Evolutionary conservation across 2,113 vertebrate genomes (phyloP).

Genomic region (Picathartes gymnocephalus): DNA sequence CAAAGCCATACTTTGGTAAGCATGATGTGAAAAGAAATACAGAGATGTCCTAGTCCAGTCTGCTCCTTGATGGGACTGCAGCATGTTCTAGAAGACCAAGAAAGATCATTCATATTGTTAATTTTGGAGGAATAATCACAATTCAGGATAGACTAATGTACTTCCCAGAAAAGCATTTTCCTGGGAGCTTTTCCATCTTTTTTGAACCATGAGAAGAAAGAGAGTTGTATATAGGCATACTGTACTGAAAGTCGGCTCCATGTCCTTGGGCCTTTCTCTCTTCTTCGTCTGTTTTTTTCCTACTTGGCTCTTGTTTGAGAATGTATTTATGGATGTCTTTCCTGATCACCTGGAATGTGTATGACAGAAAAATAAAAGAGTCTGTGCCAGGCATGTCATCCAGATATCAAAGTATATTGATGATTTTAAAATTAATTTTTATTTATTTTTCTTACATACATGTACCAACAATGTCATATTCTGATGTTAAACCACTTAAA

Average conservation of each 20-base stretch:
- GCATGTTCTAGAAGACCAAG: not conserved
- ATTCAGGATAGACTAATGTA: not conserved
- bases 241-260: not conserved
- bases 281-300: not conserved
- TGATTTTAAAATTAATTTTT: not conserved
- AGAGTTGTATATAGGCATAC: no score
- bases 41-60: not conserved
- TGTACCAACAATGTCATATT: not conserved
- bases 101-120: not conserved
- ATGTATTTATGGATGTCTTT: not conserved
- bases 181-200: not conserved
- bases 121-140: not conserved
- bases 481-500: not conserved
- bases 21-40: not conserved
- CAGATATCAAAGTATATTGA: not conserved
- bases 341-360: not conserved
- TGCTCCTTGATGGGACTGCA: not conserved
- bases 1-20: not conserved
- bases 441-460: not conserved
- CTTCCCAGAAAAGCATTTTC: not conserved
- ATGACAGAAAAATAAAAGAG: not conserved
- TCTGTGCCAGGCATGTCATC: not conserved
- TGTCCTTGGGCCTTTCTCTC: not conserved
- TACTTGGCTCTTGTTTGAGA: not conserved
- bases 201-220: not conserved